Base-by-base conservation (phyloP, 2,888 invertebrate species). In the Idaea straminata region DNA sequence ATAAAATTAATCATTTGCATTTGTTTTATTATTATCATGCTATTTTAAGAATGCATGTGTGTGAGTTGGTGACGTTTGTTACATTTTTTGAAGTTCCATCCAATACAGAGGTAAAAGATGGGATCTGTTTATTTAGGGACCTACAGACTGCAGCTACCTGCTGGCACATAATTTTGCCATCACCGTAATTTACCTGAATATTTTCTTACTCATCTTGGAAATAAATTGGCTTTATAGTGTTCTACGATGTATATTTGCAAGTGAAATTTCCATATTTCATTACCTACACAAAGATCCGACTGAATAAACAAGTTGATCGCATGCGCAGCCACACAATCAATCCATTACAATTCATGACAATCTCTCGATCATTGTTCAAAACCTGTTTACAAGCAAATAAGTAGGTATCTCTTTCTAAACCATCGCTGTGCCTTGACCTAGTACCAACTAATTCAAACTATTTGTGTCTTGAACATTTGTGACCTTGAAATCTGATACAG, bases 391-490 rank as follows among this genome's bases (percentile, higher is more conserved):
- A 76, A 72, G 68, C 72, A 69, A 75, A 75, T 76, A 72, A 74
- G 47, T 47, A 13, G 13, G 47, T 47, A 74, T 72, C 68, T 72
- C 81, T 84, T 85, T 84, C 79, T 76, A 85, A 85, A 82, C 79
- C 81, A 83, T 66, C 77, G 72, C 76, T 73, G 75, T 69, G 62
- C 87, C 88, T 87, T 88, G 87, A 83, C 87, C 71, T 61, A 71
- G 61, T 66, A 65, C 69, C 69, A 68, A 66, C 71, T 63, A 65
- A 63, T 64, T 60, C 61, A 64, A 64, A 15, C 57, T 47, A 47
- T 47, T 47, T 47, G 47, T 47, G 47, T 47, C 47, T 47, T 47
- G 47, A 47, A 47, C 47, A 47, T 10, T 47, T 47, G 47, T 47
- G 47, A 47, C 47, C 47, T 47, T 47, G 47, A 47, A 47, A 47